phyloP scores from a whole-genome alignment of 2,797 vertebrate genomes.

The Enteromius viviparus region DNA sequence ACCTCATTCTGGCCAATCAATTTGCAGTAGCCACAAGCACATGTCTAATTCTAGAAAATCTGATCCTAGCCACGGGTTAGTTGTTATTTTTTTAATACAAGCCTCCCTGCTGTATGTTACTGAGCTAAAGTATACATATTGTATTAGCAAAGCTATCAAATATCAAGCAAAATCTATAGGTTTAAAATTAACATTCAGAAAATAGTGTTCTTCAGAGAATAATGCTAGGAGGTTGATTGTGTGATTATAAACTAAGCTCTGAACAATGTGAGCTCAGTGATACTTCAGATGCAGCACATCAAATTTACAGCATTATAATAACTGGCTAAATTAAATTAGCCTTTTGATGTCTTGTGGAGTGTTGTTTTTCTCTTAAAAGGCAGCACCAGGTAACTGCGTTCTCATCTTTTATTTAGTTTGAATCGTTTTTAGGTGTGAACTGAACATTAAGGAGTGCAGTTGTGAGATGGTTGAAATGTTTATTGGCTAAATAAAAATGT shows the following conservation, averaged over 20 bases:
- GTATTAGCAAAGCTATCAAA: conserved; percentile 45
- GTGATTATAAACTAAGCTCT: conserved; percentile 6
- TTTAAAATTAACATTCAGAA: conserved; percentile 7
- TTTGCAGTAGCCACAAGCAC: conserved; percentile 19
- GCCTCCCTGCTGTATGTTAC: conserved; percentile 38
- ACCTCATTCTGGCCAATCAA: conserved; percentile 30
- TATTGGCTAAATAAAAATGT: conserved; percentile 2
- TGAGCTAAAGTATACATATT: background rate
- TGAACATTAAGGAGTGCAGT: background rate
- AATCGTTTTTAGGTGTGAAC: conserved; percentile 3
- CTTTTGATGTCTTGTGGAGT: background rate
- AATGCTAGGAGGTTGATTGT: conserved; percentile 6
- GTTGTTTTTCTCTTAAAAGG: conserved; percentile 26
- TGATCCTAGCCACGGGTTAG: conserved; percentile 32
- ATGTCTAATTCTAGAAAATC: conserved; percentile 28
- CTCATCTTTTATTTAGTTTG: conserved; percentile 45
- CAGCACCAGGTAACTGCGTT: conserved; percentile 22
- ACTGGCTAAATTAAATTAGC: background rate
- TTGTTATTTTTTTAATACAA: conserved; percentile 34
- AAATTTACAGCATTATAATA: conserved; percentile 27
- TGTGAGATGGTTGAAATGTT: conserved; percentile 30
- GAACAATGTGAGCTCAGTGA: background rate
- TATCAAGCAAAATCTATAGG: conserved; percentile 49
- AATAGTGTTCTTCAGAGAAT: conserved; percentile 8
- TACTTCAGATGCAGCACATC: background rate